phyloP scores from a whole-genome alignment of 30 jellyfish, hydroid and myxozoan genomes.

The Aurelia sp. region DNA sequence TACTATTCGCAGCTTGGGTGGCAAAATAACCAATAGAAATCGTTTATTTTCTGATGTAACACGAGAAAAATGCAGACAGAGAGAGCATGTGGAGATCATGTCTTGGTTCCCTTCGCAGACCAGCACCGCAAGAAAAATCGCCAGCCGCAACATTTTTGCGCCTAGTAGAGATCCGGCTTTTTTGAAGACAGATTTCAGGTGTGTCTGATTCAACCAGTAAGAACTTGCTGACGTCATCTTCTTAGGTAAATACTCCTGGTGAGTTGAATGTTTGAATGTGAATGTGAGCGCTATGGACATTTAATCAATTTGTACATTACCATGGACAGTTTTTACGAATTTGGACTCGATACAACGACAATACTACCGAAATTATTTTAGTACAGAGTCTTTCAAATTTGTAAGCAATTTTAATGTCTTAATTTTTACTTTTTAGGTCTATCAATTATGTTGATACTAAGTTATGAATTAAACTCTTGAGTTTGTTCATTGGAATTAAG shows the following conservation, averaged over 20 bases:
- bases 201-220: too few species aligned
- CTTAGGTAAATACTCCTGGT: not conserved
- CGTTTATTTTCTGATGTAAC: too few species aligned
- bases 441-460: not conserved
- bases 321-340: slow-evolving; percentile 53
- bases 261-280: slow-evolving; percentile 62
- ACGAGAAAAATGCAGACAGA: too few species aligned
- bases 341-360: slow-evolving; percentile 21
- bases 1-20: too few species aligned
- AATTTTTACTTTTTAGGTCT: slow-evolving; percentile 27
- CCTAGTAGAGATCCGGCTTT: too few species aligned
- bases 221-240: slow-evolving; percentile 32
- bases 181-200: too few species aligned
- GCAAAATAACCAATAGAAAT: too few species aligned
- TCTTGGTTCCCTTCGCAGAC: too few species aligned
- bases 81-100: too few species aligned
- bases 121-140: too few species aligned
- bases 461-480: slow-evolving; percentile 7
- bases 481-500: not conserved
- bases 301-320: slow-evolving; percentile 55
- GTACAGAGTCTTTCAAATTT: slow-evolving; percentile 9
- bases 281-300: slow-evolving; percentile 45
- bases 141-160: too few species aligned
- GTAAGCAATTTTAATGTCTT: slow-evolving; percentile 52
- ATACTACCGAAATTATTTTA: slow-evolving; percentile 40